phyloP scores from a whole-genome alignment of 2,797 vertebrate genomes.

The Acanthurus tractus region DNA sequence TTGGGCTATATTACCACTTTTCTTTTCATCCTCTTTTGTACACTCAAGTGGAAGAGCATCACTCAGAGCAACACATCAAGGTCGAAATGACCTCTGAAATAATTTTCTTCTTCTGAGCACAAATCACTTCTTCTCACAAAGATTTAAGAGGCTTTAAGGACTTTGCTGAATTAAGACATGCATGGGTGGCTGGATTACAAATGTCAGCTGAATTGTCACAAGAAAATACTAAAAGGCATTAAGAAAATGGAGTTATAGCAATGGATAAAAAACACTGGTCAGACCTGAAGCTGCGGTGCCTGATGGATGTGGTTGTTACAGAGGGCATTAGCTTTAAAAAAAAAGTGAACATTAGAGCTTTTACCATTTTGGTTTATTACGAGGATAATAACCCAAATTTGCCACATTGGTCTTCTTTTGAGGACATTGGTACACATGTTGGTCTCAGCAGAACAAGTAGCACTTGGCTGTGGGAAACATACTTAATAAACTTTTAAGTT shows the following conservation, averaged over 20 bases:
- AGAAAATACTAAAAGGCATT: conserved; percentile 28
- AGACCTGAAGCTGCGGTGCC: conserved; percentile 2
- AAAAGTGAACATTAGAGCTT: conserved; percentile 27
- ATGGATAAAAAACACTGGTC: neutral
- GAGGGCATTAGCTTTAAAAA: conserved; percentile 12
- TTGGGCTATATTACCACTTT: conserved; percentile 70
- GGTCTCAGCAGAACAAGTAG: neutral
- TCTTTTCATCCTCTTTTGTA: conserved; percentile 51
- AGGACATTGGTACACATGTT: neutral
- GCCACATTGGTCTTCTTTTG: conserved; percentile 20
- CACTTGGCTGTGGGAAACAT: conserved; percentile 4
- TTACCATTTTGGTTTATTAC: conserved; percentile 34
- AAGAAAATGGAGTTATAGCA: conserved; percentile 14
- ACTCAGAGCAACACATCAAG: conserved; percentile 49
- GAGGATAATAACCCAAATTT: conserved; percentile 26
- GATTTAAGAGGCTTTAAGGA: conserved; percentile 31
- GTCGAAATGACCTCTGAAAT: conserved; percentile 60
- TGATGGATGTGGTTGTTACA: conserved; percentile 54
- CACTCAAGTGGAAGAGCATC: conserved; percentile 67
- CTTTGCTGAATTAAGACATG: conserved; percentile 37
- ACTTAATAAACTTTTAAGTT: conserved; percentile 1
- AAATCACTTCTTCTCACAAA: conserved; percentile 19
- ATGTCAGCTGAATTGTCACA: conserved; percentile 27
- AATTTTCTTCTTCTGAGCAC: conserved; percentile 32
- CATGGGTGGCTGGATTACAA: conserved; percentile 17